Evolutionary conservation across 2,113 vertebrate species (phyloP).

Genomic region (Catharus bicknelli): DNA sequence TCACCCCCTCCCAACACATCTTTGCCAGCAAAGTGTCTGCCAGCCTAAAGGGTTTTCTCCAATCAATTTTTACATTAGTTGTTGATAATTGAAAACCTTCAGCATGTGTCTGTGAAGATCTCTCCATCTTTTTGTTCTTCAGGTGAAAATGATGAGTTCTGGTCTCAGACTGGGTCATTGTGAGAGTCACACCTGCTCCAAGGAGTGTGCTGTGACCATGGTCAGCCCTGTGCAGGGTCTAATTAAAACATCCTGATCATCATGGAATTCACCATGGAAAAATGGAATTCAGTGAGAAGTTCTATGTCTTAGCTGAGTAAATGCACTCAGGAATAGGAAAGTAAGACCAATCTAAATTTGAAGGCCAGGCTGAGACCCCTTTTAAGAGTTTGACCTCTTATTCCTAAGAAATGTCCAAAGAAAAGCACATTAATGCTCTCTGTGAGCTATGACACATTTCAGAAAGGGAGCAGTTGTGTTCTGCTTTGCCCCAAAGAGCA

Average conservation of each 20-base stretch:
- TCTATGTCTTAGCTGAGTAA: neutral
- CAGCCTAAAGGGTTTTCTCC: neutral
- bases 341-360: neutral
- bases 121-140: neutral
- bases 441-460: neutral
- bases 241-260: neutral
- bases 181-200: neutral
- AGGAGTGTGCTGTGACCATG: neutral
- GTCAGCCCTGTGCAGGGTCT: neutral
- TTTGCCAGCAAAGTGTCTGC: neutral
- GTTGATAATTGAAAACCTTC: neutral
- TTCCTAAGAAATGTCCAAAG: neutral
- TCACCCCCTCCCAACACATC: neutral
- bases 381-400: neutral
- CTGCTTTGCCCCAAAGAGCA: neutral
- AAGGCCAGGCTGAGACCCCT: neutral
- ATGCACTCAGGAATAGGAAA: neutral
- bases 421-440: neutral
- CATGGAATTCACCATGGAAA: neutral
- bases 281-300: fast-evolving
- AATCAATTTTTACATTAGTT: neutral
- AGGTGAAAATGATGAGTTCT: neutral
- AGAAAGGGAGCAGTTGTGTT: neutral
- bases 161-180: neutral
- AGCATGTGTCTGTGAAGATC: neutral